Evolutionary conservation across 1,140 invertebrate genomes (phyloP), one percentile per base, ranked within the genome.

Genomic region (Bombus balteatus): DNA sequence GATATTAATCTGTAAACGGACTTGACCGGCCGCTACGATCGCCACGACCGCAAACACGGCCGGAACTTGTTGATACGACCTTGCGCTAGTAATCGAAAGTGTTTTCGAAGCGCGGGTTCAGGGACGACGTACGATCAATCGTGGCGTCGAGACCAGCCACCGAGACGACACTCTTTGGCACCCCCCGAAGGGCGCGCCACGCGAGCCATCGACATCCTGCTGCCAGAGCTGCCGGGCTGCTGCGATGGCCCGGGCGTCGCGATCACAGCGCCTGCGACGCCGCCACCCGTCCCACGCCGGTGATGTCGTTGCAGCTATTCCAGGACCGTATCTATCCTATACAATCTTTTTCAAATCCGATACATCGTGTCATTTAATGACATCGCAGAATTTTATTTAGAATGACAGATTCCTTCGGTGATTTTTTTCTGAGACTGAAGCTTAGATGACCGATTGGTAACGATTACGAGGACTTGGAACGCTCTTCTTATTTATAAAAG

Each of bases 161-260:
- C 83, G 65, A 70, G 82, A 80, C 87, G 81, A 89, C 87, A 88
- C 85, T 78, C 78, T 90, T 84, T 32, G 89, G 91, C 93, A 91
- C 91, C 92, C 94, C 94, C 92, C 91, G 92, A 92, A 93, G 92
- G 93, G 91, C 90, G 93, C 93, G 88, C 89, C 88, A 91, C 92
- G 89, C 90, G 88, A 90, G 88, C 90, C 94, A 93, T 93, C 93
- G 94, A 94, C 93, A 93, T 95, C 92, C 92, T 92, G 92, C 90
- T 92, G 92, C 90, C 91, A 85, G 89, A 87, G 90, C 92, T 94
- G 92, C 92, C 93, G 90, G 87, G 90, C 90, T 89, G 89, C 87
- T 92, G 92, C 93, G 93, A 94, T 95, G 93, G 92, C 94, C 94
- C 94, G 94, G 94, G 94, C 94, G 93, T 92, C 88, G 91, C 94